Conservation (phyloP, 2,888 invertebrate species). For the Cantharis nigra region DNA sequence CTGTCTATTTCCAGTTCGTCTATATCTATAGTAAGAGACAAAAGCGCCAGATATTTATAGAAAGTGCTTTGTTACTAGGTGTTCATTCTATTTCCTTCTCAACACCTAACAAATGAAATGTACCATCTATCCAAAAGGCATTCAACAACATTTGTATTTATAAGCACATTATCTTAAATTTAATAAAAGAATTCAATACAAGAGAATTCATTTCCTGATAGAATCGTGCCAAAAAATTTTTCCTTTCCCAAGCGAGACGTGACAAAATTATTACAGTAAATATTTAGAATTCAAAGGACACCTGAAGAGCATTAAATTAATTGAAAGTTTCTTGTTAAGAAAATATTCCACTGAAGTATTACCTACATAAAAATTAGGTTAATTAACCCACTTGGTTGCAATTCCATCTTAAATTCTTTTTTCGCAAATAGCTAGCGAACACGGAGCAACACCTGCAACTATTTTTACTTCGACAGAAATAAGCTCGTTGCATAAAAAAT, state of each 20-base stretch:
- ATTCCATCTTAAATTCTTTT: background rate
- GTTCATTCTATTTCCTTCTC: constrained; percentile 37
- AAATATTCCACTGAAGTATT: background rate
- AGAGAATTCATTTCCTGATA: background rate
- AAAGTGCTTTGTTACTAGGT: constrained; percentile 38
- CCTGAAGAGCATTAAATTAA: background rate
- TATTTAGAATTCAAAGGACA: background rate
- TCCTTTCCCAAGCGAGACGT: background rate
- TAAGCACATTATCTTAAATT: constrained; percentile 1
- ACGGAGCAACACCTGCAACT: background rate
- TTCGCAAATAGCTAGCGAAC: background rate
- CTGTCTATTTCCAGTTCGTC: constrained; percentile 41
- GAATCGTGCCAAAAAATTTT: background rate
- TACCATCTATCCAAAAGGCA: background rate
- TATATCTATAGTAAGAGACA: constrained; percentile 33
- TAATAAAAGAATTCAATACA: background rate
- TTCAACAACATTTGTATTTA: background rate
- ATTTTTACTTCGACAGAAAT: background rate
- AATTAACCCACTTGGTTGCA: background rate
- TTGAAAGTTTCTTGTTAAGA: background rate
- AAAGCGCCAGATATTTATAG: constrained; percentile 41
- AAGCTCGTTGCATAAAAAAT: background rate
- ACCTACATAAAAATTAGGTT: background rate
- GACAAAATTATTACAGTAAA: background rate
- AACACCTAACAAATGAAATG: constrained; percentile 25